These are phyloP conservation scores for Protodeltote pygarga DNA, from an alignment of 2,888 invertebrate genomes.

Conservation along the genomic window DNA sequence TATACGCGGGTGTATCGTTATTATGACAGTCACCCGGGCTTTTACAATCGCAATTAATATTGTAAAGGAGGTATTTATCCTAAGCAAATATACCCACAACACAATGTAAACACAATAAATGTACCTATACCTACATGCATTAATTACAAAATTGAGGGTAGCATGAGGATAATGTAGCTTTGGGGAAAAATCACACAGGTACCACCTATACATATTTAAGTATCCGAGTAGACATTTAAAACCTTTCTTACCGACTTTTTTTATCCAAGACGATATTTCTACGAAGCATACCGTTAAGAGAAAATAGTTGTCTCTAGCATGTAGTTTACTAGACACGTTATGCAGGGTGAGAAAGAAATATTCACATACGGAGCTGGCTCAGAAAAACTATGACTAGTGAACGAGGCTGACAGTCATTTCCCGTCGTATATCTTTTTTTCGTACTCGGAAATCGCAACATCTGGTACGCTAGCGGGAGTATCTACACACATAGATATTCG, in stretches of 20 bases:
- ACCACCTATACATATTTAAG: slow-evolving; percentile 12
- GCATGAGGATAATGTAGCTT: slow-evolving; percentile 14
- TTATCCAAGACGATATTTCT: slow-evolving; percentile 7
- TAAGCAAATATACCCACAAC: slow-evolving; percentile 69
- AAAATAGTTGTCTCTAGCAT: slow-evolving; percentile 29
- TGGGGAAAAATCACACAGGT: slow-evolving; percentile 2
- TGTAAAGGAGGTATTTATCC: slow-evolving; percentile 61
- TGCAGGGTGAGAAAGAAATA: slow-evolving; percentile 47
- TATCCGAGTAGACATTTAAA: slow-evolving; percentile 17
- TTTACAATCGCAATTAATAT: slow-evolving; percentile 65
- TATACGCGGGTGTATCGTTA: slow-evolving; percentile 43
- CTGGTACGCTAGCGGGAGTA: slow-evolving; percentile 64
- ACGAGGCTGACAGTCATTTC: slow-evolving; percentile 77
- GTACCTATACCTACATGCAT: slow-evolving; percentile 33
- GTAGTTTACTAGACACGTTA: slow-evolving; percentile 34
- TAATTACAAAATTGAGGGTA: slow-evolving; percentile 53
- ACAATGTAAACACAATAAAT: slow-evolving; percentile 56
- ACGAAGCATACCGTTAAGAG: slow-evolving; percentile 19
- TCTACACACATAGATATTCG: slow-evolving; percentile 55
- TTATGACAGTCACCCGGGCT: slow-evolving; percentile 34
- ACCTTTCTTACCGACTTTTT: slow-evolving; percentile 2
- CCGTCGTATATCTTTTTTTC: slow-evolving; percentile 78
- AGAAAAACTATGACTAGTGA: slow-evolving; percentile 74
- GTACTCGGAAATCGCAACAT: slow-evolving; percentile 79
- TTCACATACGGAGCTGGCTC: slow-evolving; percentile 47